Evolutionary conservation across 2,888 invertebrate genomes (phyloP), one percentile per base, ranked within the genome.

Genomic region (Perizoma affinitatum): DNA sequence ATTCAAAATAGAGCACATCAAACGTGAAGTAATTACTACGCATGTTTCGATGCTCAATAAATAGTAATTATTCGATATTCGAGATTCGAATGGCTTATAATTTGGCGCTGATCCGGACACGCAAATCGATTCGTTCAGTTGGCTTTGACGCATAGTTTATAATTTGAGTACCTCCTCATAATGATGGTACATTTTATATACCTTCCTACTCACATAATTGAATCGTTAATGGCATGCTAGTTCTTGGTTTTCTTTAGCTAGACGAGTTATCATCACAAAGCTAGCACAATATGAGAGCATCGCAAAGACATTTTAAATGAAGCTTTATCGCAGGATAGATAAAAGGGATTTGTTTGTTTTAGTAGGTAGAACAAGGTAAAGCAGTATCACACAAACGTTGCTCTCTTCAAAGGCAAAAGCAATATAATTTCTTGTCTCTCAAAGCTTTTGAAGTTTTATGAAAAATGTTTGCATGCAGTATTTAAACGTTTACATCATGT

Each of bases 281-380:
- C 60, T 57, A 50, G 50, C 62, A 65, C 70, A 74, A 71, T 69
- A 71, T 70, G 67, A 70, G 71, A 73, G 71, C 68, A 69, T 66
- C 67, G 67, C 66, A 69, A 72, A 72, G 72, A 74, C 69, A 69
- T 76, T 78, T 78, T 76, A 80, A 81, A 81, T 79, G 78, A 82
- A 78, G 73, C 79, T 77, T 75, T 73, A 73, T 72, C 73, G 67
- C 70, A 69, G 69, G 70, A 69, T 66, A 73, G 76, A 78, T 76
- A 75, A 80, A 80, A 76, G 74, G 71, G 75, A 81, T 76, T 80
- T 75, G 75, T 78, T 79, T 78, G 75, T 78, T 75, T 75, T 78
- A 79, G 76, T 71, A 75, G 72, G 76, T 70, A 75, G 71, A 73
- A 74, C 73, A 76, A 76, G 74, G 73, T 71, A 70, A 61, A 63